Evolutionary conservation across 2,797 vertebrate species (phyloP), one percentile per base, ranked within the genome.

Genomic region (Etheostoma nigrum): DNA sequence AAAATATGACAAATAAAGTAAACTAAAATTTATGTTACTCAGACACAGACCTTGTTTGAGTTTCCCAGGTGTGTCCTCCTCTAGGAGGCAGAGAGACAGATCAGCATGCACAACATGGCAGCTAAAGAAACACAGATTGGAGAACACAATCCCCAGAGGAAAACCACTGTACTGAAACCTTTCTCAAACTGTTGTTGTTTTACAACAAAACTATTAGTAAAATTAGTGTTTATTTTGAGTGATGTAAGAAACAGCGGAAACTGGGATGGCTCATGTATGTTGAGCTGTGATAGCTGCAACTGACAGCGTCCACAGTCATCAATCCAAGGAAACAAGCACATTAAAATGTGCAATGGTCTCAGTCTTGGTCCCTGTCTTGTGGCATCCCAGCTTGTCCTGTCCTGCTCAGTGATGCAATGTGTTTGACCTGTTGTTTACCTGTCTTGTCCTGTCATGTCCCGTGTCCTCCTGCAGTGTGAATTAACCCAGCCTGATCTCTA

Each of bases 21-120:
- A 66, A 21, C 55, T 19, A 33, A 45, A 57, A 30, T 14, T 5
- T 51, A 33, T 52, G 54, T 51, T 30, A 33, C 13, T 27, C 2
- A 63, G 47, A 55, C 25, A 52, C 27, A 40, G 21, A 73, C 57
- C 30, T 75, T 55, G 33, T 18, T 73, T 15, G 57, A 51, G 40
- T 66, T 78, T 66, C 33, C 52, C 68, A 74, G 58, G 72, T 72
- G 76, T 78, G 71, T 73, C 63, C 45, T 83, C 61, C 60, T 18
- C n/a, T 70, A 74, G 67, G 74, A 79, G 47, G 49, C 64, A 47
- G 53, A 72, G 62, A 66, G 42, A 52, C 1, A 4, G 64, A 87
- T 90, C 80, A 81, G 73, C 75, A 87, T 88, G 72, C 78, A 81
- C 66, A 61, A 79, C 75, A 65, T 72, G 59, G 54, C 76, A 67